Percentiles rank a stretch among this genome's conserved stretches.
phyloP scores from a whole-genome alignment of 2,888 invertebrate species.

The Drosophila leonis region DNA sequence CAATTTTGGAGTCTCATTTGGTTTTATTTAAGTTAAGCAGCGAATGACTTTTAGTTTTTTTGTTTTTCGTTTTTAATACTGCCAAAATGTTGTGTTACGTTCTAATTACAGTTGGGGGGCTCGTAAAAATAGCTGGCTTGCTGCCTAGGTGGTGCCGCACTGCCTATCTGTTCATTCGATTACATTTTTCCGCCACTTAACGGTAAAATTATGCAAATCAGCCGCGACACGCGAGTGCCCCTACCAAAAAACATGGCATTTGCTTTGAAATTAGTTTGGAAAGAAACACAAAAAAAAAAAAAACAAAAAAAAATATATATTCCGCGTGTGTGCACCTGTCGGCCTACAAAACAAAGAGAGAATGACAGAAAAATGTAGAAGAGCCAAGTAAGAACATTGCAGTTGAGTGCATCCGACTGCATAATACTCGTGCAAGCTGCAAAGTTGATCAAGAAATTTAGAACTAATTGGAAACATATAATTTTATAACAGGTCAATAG shows the following conservation, averaged over 20 bases:
- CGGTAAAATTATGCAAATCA: slow-evolving; percentile 75
- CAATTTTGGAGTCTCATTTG: slow-evolving; percentile 27
- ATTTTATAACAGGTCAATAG: neutral
- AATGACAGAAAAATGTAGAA: slow-evolving; percentile 5
- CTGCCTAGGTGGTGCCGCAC: slow-evolving; percentile 24
- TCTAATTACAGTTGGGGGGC: slow-evolving; percentile 53
- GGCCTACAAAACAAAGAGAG: slow-evolving; percentile 27
- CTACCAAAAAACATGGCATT: slow-evolving; percentile 58
- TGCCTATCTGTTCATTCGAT: slow-evolving; percentile 76
- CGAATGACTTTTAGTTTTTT: slow-evolving; percentile 11
- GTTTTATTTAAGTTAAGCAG: slow-evolving; percentile 17
- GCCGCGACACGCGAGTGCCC: slow-evolving; percentile 54
- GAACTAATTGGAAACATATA: neutral
- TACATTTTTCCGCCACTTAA: slow-evolving; percentile 81
- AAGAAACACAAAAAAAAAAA: neutral
- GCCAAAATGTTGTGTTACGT: slow-evolving; percentile 32
- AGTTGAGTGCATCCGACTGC: slow-evolving; percentile 5
- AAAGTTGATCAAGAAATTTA: neutral
- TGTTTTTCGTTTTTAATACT: neutral
- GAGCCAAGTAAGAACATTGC: neutral
- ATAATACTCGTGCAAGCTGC: neutral
- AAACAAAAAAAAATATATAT: slow-evolving; percentile 33
- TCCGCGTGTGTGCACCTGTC: slow-evolving; percentile 71
- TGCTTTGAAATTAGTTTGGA: slow-evolving; percentile 74
- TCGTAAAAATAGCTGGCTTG: slow-evolving; percentile 46